Base-by-base conservation (phyloP, 2,888 invertebrate species). In the Lingula anatina region DNA sequence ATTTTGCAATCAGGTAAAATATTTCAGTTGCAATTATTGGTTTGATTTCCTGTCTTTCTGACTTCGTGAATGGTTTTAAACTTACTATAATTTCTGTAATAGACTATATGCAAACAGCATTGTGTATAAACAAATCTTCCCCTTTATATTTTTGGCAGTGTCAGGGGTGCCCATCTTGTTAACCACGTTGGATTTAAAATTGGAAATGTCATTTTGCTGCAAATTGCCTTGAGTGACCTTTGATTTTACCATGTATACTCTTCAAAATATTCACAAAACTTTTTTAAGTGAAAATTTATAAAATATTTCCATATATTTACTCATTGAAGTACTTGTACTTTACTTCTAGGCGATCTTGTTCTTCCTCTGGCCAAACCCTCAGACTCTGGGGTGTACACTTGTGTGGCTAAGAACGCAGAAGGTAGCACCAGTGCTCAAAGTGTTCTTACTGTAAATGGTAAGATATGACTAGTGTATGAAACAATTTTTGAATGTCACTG, bases 401-500 rank as follows among this genome's bases (percentile, higher is more conserved):
- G 72, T 60, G 67, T 68, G 43, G 72, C 67, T 1, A 65, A 66
- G 21, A 72, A 72, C 56, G 63, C 63, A 38, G 64, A 62, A 35
- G 72, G 72, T 2, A 61, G 65, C 5, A 71, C 69, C 51, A 67
- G 62, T 47, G 70, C 68, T 38, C 64, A 63, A 40, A 66, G 71
- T 12, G 61, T 60, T 42, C 68, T 72, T 27, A 57, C 61, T 26
- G 66, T 72, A 20, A 56, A 63, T 59, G 71, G 72, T 70, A 51
- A 45, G 61, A 39, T 23, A 7, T 2, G 23, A 15, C 3, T 12
- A 23, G 5, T 35, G 7, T 37, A 3, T 9, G 21, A 23, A 15
- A 9, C n/a, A 9, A 26, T 37, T n/a, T 24, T 5, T 3, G 37
- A 24, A 24, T 2, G 18, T 24, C 24, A 2, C 20, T 47, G 40